A percentile compares a stretch with the other conserved stretches of the same genome.
Evolutionary conservation across 2,797 vertebrate genomes (phyloP).

Genomic region (Alcedo atthis): DNA sequence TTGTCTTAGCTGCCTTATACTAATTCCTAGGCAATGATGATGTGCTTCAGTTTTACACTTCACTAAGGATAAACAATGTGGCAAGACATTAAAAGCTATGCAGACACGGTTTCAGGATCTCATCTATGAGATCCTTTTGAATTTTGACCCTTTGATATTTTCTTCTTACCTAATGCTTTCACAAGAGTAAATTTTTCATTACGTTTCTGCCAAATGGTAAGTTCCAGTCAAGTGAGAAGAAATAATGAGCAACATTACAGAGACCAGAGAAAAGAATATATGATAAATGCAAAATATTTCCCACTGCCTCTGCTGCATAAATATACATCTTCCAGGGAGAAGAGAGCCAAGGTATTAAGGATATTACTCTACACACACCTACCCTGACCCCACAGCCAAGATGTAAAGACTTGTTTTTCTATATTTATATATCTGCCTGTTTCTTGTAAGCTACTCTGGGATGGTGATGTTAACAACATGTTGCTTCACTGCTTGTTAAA

Average conservation of each 20-base stretch:
- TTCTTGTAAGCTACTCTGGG: neutral
- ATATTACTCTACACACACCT: neutral
- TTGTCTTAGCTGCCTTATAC: slow-evolving; percentile 14
- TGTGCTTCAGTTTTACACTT: slow-evolving; percentile 40
- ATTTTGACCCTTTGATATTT: neutral
- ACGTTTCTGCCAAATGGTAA: slow-evolving; percentile 54
- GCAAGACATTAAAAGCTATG: slow-evolving; percentile 51
- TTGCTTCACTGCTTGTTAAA: neutral
- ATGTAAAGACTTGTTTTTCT: neutral
- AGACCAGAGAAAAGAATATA: neutral
- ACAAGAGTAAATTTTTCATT: slow-evolving; percentile 62
- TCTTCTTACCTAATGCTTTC: slow-evolving; percentile 51
- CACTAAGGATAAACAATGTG: slow-evolving; percentile 37
- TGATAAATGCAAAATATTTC: neutral
- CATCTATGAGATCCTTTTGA: slow-evolving; percentile 45
- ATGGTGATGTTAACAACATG: neutral
- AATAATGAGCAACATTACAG: slow-evolving; percentile 32
- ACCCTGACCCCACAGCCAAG: neutral
- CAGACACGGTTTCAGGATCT: slow-evolving; percentile 51
- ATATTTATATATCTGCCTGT: neutral
- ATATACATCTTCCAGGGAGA: neutral
- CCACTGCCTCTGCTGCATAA: neutral
- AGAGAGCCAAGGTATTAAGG: neutral
- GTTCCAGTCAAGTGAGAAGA: slow-evolving; percentile 41
- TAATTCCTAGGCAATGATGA: slow-evolving; percentile 53